Evolutionary conservation across 2,888 invertebrate species (phyloP), one percentile per base, ranked within the genome.

Genomic region (Tetragnatha montana): DNA sequence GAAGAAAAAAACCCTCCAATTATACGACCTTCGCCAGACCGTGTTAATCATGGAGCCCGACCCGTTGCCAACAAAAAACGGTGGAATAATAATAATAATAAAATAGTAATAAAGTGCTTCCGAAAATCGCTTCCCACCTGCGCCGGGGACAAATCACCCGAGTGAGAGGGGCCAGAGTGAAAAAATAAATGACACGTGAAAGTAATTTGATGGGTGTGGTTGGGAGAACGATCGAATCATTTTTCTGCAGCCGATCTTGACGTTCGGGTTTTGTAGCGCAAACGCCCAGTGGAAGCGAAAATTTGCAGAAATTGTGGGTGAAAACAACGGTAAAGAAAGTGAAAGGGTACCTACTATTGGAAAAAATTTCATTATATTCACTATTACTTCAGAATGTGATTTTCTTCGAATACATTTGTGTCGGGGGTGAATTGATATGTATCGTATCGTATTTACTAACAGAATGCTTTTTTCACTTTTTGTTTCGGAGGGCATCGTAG

Each of bases 171-270:
- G 47, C 47, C 86, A 8, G 70, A 19, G 86, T 50, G 22, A 79
- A 80, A 70, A 81, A 81, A 87, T 88, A 88, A 88, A 88, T 88
- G 87, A 88, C 87, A 88, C 71, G 76, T 81, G 49, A 60, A 82
- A 88, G 82, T 76, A 88, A 88, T 88, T 88, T 88, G 19, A 82
- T 88, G 87, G 87, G 87, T 82, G 87, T 88, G 87, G 87, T 88
- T 78, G 70, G 70, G 75, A 51, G 51, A 81, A 70, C 78, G n/a
- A n/a, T n/a, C n/a, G 71, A 74, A 74, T 79, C 87, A 81, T 81
- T 88, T 88, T 82, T 82, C 78, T 71, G 8, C 60, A 73, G 82
- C 73, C 71, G 73, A 73, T 60, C 51, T 60, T 82, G 81, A 82
- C 82, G 74, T 21, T 6, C 73, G 17, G 6, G 19, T 60, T 74